These are phyloP conservation scores for Apodemus speciosus DNA, from an alignment of 2,113 vertebrate species.

Conservation along the genomic window DNA sequence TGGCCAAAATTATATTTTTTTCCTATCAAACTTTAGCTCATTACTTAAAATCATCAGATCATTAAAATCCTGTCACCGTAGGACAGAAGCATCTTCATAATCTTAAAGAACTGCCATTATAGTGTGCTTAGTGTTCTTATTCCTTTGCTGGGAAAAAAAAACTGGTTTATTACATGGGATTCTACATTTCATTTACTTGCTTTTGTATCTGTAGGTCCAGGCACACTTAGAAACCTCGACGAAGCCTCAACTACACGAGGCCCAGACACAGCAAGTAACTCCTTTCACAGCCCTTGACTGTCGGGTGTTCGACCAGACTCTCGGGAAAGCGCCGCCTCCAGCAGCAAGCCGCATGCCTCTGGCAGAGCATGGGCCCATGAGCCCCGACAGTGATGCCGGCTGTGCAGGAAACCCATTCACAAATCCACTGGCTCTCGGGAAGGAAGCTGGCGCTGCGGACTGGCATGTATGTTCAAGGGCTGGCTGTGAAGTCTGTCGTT, in stretches of 20 bases:
- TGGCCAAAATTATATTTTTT: not conserved
- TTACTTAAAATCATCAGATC: not conserved
- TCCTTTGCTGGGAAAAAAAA: not conserved
- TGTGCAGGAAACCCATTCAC: slow-evolving; percentile 86
- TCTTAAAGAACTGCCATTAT: not conserved
- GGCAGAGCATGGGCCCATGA: slow-evolving; percentile 87
- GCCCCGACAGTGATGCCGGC: slow-evolving; percentile 83
- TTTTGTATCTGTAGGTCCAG: slow-evolving; percentile 88
- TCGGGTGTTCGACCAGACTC: slow-evolving; percentile 87
- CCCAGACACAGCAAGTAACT: slow-evolving; percentile 92
- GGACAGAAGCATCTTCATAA: not conserved
- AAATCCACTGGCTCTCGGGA: slow-evolving; percentile 87
- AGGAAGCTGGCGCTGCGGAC: slow-evolving; percentile 89
- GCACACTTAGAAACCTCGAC: slow-evolving; percentile 92
- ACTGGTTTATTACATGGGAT: not conserved
- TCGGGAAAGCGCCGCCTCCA: slow-evolving; percentile 85
- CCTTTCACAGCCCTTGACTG: slow-evolving; percentile 93
- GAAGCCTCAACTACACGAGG: slow-evolving; percentile 91
- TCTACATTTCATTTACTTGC: not conserved
- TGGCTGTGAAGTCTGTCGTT: not conserved
- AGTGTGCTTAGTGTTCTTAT: not conserved
- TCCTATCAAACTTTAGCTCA: slow-evolving; percentile 12
- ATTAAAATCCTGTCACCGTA: not conserved
- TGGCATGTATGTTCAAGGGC: slow-evolving; percentile 69
- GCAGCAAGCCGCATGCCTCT: slow-evolving; percentile 82